A percentile compares a stretch with the other conserved stretches of the same genome.
Evolutionary conservation across 2,113 vertebrate species (phyloP).

Genomic region (Colinus virginianus): DNA sequence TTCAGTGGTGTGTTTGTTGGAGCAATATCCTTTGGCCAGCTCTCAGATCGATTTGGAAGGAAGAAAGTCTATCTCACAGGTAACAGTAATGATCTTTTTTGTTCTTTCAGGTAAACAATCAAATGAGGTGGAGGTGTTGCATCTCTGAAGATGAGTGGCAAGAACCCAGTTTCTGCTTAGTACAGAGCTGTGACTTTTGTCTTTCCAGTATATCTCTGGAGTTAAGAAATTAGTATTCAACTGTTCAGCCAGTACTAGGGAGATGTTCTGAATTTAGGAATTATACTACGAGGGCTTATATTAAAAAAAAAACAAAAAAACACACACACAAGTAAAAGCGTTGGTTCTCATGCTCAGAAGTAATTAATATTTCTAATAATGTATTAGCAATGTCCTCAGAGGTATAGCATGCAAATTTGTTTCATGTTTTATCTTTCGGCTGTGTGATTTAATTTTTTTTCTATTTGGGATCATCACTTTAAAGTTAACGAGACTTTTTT

Average conservation of each 20-base stretch:
- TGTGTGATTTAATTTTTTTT: neutral
- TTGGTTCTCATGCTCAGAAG: neutral
- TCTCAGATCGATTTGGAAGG: conserved; percentile 83
- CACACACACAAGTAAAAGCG: neutral
- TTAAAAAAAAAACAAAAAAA: no score
- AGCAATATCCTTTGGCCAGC: conserved; percentile 83
- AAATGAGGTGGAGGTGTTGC: accelerated
- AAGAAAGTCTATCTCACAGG: conserved; percentile 84
- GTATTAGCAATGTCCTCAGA: neutral
- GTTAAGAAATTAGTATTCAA: neutral
- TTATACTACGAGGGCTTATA: accelerated
- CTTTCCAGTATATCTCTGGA: neutral
- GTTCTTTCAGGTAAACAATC: neutral
- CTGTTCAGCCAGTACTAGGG: neutral
- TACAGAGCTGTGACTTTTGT: neutral
- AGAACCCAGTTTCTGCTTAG: neutral
- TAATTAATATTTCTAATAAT: neutral
- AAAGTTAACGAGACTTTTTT: neutral
- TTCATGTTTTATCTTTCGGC: neutral
- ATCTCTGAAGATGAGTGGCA: neutral
- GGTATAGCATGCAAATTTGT: neutral
- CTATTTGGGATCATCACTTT: neutral
- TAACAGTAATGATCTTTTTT: conserved; percentile 30
- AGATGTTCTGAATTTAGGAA: neutral
- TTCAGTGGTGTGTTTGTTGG: conserved; percentile 86